Evolutionary conservation across 2,888 invertebrate genomes (phyloP).

Genomic region (Chaetoderma sp.): DNA sequence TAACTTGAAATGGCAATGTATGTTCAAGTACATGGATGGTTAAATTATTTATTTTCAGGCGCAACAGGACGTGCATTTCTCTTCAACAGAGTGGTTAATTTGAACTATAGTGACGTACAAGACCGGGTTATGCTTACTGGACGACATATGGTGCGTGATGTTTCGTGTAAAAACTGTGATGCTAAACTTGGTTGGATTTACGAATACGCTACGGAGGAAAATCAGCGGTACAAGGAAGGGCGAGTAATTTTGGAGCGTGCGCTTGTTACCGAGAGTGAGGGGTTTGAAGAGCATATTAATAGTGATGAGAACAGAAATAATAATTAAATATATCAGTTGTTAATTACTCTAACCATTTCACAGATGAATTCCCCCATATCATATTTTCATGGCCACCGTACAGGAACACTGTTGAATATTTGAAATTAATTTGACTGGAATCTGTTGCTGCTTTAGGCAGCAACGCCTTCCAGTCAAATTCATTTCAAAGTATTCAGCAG

Average conservation of each 20-base stretch:
- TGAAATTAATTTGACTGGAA: too few relatives aligned
- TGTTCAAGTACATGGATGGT: too few relatives aligned
- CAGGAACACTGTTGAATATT: too few relatives aligned
- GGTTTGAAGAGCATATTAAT: conserved; percentile 73
- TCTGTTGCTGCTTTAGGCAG: too few relatives aligned
- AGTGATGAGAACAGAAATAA: conserved; percentile 49
- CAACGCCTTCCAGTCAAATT: too few relatives aligned
- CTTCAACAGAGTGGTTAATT: conserved; percentile 92
- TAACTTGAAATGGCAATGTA: too few relatives aligned
- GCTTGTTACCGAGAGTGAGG: conserved; percentile 94
- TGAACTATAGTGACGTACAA: conserved; percentile 79
- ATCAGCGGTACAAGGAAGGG: conserved; percentile 97
- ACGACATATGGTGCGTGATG: conserved; percentile 98
- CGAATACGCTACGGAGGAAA: conserved; percentile 98
- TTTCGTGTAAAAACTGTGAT: conserved; percentile 96
- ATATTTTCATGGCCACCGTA: conserved; percentile 84
- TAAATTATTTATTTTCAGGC: conserved; percentile 76
- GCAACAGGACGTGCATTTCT: conserved; percentile 98
- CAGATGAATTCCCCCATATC: too few relatives aligned
- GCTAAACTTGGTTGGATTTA: conserved; percentile 99
- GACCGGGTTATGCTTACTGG: conserved; percentile 93
- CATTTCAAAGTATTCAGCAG: too few relatives aligned
- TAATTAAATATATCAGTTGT: too few relatives aligned
- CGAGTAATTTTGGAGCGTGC: conserved; percentile 95
- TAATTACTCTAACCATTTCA: too few relatives aligned